Evolutionary conservation across 2,888 invertebrate genomes (phyloP).

Genomic region (Cheilosia grossa): DNA sequence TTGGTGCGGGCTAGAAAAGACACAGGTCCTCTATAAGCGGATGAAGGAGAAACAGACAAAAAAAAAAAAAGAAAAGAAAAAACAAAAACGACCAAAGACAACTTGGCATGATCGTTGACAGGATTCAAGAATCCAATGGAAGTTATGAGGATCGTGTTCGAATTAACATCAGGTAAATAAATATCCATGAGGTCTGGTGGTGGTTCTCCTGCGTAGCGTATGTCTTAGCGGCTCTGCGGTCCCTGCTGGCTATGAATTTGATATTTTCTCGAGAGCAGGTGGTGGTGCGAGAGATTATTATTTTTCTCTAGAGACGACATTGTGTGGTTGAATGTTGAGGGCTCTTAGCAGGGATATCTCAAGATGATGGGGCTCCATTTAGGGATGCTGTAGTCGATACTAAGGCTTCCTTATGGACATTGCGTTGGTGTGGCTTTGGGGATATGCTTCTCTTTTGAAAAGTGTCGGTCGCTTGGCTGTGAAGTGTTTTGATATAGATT

Average conservation of each 20-base stretch:
- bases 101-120: conserved; percentile 72
- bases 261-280: conserved; percentile 63
- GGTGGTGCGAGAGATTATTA: conserved; percentile 38
- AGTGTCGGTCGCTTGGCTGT: no score
- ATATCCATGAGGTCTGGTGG: conserved; percentile 65
- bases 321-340: conserved; percentile 27
- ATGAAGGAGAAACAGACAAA: background rate
- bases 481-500: no score
- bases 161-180: conserved; percentile 72
- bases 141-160: conserved; percentile 74
- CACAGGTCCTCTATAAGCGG: conserved; percentile 12
- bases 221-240: conserved; percentile 21
- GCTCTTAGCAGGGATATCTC: background rate
- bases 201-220: conserved; percentile 12
- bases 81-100: conserved; percentile 28
- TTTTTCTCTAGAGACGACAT: conserved; percentile 21
- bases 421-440: background rate
- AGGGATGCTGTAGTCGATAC: background rate
- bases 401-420: background rate
- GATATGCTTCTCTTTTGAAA: no score
- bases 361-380: background rate
- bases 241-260: conserved; percentile 52
- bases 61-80: background rate
- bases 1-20: conserved; percentile 25
- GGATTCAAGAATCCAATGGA: conserved; percentile 71